Conservation (phyloP, 2,113 vertebrate species). For the Callithrix jacchus region DNA sequence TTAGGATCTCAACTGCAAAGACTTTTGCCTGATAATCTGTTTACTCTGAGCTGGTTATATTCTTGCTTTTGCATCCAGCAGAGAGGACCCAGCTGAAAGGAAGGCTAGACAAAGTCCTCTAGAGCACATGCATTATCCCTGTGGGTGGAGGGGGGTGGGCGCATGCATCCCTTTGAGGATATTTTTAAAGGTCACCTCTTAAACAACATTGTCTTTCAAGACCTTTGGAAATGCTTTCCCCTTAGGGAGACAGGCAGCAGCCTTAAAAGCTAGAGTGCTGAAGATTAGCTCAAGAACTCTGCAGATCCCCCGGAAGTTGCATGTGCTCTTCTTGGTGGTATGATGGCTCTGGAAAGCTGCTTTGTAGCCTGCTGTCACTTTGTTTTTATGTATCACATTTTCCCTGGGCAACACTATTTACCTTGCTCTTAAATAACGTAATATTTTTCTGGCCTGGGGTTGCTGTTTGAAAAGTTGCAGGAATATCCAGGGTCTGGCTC, state of each 20-base stretch:
- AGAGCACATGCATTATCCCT: background rate
- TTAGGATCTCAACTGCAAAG: conserved; percentile 27
- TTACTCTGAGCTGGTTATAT: conserved; percentile 38
- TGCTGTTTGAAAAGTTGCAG: conserved; percentile 9
- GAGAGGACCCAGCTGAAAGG: conserved; percentile 18
- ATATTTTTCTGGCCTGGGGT: conserved; percentile 2
- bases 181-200: conserved; percentile 48
- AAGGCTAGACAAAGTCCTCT: background rate
- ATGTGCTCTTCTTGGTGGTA: background rate
- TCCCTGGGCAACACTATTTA: background rate
- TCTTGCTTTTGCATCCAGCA: background rate
- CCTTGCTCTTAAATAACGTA: background rate
- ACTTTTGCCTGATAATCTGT: conserved; percentile 45
- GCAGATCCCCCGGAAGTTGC: background rate
- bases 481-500: background rate
- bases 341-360: background rate
- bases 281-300: background rate
- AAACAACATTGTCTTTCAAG: conserved; percentile 7
- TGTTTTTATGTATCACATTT: background rate
- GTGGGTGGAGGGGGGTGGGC: background rate
- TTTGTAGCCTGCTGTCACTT: background rate
- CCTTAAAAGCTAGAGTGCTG: background rate
- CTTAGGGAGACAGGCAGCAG: background rate
- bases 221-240: background rate
- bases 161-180: background rate